phyloP scores from a whole-genome alignment of 1,140 invertebrate species.

The Aphelenchoides fujianensis region DNA sequence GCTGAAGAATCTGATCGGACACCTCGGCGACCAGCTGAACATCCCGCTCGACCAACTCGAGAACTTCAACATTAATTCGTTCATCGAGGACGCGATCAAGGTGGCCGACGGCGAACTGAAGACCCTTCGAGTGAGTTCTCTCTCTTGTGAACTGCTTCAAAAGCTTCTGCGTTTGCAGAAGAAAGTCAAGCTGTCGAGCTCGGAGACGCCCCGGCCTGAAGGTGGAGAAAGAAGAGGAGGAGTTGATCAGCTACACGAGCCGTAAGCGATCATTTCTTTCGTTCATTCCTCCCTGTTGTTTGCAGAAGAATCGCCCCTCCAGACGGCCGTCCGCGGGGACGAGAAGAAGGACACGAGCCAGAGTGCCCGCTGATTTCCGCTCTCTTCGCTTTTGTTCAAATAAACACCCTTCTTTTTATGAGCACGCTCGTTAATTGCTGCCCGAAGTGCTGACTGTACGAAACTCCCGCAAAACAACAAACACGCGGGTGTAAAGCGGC shows the following conservation, averaged over 20 bases:
- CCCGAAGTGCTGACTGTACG: too few species aligned
- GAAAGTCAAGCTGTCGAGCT: slow-evolving; percentile 3
- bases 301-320: slow-evolving; percentile 2
- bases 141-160: background rate
- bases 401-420: background rate
- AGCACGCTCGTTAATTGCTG: too few species aligned
- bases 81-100: slow-evolving; percentile 45
- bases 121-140: slow-evolving; percentile 26
- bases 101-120: slow-evolving; percentile 43
- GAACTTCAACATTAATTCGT: slow-evolving; percentile 40
- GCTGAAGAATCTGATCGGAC: slow-evolving; percentile 51
- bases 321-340: too few species aligned
- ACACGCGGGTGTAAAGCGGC: too few species aligned
- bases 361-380: background rate
- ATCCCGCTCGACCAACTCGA: slow-evolving; percentile 42
- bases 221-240: background rate
- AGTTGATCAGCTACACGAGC: background rate
- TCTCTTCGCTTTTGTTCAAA: background rate
- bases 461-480: too few species aligned
- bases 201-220: background rate
- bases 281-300: background rate
- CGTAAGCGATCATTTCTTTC: background rate
- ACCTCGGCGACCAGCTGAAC: slow-evolving; percentile 56
- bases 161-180: background rate
- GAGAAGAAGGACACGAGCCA: background rate